A percentile compares a stretch with the other conserved stretches of the same genome.
Conservation (phyloP, 1,140 invertebrate genomes). For the Aphidius ervi region DNA sequence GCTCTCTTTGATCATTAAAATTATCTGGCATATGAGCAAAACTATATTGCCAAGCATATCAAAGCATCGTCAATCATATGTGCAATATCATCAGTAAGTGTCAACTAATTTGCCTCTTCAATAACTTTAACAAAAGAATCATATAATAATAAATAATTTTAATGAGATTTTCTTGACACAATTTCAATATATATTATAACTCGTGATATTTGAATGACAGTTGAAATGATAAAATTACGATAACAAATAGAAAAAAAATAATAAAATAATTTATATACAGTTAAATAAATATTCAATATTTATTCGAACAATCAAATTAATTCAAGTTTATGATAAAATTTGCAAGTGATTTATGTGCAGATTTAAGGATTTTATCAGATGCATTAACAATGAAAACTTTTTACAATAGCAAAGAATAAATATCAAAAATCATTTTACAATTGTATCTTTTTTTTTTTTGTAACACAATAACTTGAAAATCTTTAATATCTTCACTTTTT, state of each 20-base stretch:
- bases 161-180: no score
- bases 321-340: slow-evolving; percentile 65
- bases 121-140: slow-evolving; percentile 57
- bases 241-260: neutral
- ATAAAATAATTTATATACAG: no score
- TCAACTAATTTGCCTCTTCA: slow-evolving; percentile 78
- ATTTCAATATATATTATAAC: slow-evolving; percentile 11
- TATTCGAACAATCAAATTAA: slow-evolving; percentile 80
- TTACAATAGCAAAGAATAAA: slow-evolving; percentile 82
- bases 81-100: slow-evolving; percentile 67
- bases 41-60: slow-evolving; percentile 78
- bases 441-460: slow-evolving; percentile 65
- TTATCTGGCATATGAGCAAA: slow-evolving; percentile 82
- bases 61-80: slow-evolving; percentile 67
- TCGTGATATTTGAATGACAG: no score
- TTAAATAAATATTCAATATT: slow-evolving; percentile 29
- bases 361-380: slow-evolving; percentile 88
- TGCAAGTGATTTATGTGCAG: slow-evolving; percentile 79
- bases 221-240: neutral
- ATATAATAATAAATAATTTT: no score
- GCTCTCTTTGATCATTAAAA: slow-evolving; percentile 71
- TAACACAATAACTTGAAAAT: slow-evolving; percentile 76
- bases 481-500: slow-evolving; percentile 74
- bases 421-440: slow-evolving; percentile 73
- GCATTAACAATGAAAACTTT: slow-evolving; percentile 80